Percentiles rank a stretch among this genome's conserved stretches.
Conservation (phyloP, 2,113 vertebrate genomes). For the Tachuris rubrigastra region DNA sequence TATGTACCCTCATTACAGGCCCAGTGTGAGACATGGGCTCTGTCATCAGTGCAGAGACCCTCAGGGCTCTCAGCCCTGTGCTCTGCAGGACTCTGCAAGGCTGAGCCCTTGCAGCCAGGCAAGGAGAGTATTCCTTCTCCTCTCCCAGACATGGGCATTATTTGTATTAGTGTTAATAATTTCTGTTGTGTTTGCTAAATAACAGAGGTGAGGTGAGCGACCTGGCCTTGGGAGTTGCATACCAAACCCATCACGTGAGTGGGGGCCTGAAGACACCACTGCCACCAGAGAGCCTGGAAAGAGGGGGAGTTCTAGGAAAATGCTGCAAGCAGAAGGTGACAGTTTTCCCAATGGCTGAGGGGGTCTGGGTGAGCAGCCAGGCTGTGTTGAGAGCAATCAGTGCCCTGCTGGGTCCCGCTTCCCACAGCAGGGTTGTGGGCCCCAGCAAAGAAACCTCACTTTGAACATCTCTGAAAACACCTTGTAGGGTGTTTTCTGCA, state of each 20-base stretch:
- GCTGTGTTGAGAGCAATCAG: not conserved
- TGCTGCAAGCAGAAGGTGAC: not conserved
- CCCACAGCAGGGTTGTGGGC: rapidly evolving
- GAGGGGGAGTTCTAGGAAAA: not conserved
- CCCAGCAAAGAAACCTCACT: not conserved
- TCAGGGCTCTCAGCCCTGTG: not conserved
- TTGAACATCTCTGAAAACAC: not conserved
- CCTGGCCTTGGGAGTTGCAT: conserved; percentile 12
- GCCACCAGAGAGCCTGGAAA: not conserved
- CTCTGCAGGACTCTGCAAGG: not conserved
- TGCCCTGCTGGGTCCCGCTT: not conserved
- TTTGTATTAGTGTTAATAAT: conserved; percentile 63
- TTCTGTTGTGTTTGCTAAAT: conserved; percentile 3
- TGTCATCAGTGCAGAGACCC: not conserved
- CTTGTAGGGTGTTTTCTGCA: not conserved
- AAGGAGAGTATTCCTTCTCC: not conserved
- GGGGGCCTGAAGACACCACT: not conserved
- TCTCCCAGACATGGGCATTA: not conserved
- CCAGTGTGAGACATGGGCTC: not conserved
- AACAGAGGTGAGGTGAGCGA: not conserved
- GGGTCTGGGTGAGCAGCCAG: not conserved
- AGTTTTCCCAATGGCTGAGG: not conserved
- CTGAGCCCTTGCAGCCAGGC: not conserved
- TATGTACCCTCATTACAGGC: not conserved
- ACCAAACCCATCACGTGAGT: not conserved